Conservation (phyloP, 2,113 vertebrate species). For the Prietella phreatophila region DNA sequence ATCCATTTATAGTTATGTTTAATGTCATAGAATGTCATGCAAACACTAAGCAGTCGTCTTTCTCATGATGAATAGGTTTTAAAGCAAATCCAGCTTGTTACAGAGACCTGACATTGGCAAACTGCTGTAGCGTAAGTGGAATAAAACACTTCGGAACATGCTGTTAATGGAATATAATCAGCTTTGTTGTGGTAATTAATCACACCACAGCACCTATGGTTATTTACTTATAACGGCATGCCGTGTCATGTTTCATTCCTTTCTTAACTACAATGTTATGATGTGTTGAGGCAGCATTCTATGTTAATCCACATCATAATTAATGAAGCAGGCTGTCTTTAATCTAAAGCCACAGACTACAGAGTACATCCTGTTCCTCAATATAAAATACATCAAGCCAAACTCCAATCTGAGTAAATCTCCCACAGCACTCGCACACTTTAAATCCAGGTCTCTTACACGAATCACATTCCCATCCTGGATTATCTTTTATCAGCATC, state of each 20-base stretch:
- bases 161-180: not conserved
- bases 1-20: not conserved
- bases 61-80: not conserved
- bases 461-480: constrained; percentile 41
- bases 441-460: constrained; percentile 35
- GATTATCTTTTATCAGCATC: constrained; percentile 46
- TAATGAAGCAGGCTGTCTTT: not conserved
- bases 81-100: not conserved
- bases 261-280: not conserved
- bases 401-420: constrained; percentile 17
- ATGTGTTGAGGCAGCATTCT: not conserved
- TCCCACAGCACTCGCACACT: constrained; percentile 2
- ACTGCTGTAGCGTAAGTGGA: not conserved
- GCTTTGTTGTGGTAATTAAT: not conserved
- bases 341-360: not conserved
- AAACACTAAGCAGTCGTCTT: not conserved
- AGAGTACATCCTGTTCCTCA: constrained; percentile 1
- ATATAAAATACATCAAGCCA: constrained; percentile 1
- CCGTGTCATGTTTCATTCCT: not conserved
- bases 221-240: not conserved
- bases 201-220: not conserved
- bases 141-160: not conserved
- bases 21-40: not conserved
- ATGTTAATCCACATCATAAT: not conserved
- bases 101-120: not conserved